These are phyloP conservation scores for Labeo catla DNA, from an alignment of 2,113 vertebrate species.

Conservation along the genomic window DNA sequence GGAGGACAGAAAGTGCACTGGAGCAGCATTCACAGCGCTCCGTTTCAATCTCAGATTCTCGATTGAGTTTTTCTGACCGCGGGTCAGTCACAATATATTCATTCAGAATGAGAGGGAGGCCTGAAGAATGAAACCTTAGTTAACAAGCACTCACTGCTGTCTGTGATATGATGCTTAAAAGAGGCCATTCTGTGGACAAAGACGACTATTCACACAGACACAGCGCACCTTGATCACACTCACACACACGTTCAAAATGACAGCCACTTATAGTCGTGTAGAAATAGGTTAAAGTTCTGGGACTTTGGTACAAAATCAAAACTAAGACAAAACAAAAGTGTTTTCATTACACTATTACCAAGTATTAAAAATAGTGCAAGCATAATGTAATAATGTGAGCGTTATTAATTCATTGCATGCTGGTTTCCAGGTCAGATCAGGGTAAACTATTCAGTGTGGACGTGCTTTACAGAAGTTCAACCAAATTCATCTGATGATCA, in stretches of 20 bases:
- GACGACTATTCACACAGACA: constrained; percentile 7
- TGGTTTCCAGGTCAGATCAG: background rate
- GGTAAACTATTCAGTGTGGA: background rate
- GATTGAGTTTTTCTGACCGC: constrained; percentile 25
- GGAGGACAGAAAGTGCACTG: constrained; percentile 26
- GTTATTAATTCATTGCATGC: background rate
- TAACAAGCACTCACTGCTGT: constrained; percentile 26
- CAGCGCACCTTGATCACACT: constrained; percentile 15
- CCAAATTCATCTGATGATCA: background rate
- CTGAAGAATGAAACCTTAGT: constrained; percentile 1
- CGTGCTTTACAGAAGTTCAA: background rate
- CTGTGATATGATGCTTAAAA: constrained; percentile 38
- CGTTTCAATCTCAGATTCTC: constrained; percentile 22
- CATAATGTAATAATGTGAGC: background rate
- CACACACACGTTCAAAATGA: background rate
- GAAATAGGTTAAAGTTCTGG: background rate
- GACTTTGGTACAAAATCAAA: background rate
- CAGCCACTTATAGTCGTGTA: background rate
- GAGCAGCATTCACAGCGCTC: background rate
- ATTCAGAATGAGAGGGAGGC: constrained; percentile 37
- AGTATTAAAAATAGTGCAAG: background rate
- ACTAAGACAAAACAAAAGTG: background rate
- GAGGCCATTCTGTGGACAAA: constrained; percentile 33
- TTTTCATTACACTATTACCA: background rate
- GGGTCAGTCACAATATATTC: constrained; percentile 33